Conservation (phyloP, 1,140 invertebrate species). For the Zaprionus inermis region DNA sequence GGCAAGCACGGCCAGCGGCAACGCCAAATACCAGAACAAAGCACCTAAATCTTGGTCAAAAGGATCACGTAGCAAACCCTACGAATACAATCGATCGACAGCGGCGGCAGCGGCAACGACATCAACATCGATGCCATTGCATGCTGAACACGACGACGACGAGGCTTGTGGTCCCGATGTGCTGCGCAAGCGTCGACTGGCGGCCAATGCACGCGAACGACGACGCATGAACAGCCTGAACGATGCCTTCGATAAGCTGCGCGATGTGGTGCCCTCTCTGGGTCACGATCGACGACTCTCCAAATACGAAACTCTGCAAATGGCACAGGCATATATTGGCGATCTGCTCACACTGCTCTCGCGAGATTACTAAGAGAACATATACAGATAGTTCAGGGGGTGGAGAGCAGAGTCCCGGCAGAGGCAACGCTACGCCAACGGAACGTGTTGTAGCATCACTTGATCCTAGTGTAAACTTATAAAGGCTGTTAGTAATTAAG, state of each 20-base stretch:
- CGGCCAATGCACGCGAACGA: slow-evolving; percentile 91
- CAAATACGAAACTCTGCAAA: slow-evolving; percentile 94
- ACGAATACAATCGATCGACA: slow-evolving; percentile 26
- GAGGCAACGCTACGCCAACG: slow-evolving; percentile 6
- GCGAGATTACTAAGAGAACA: slow-evolving; percentile 55
- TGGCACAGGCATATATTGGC: slow-evolving; percentile 94
- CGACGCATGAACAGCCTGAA: slow-evolving; percentile 93
- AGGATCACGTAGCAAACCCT: slow-evolving; percentile 53
- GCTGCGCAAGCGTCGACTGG: slow-evolving; percentile 87
- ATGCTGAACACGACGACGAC: background rate
- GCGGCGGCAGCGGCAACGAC: background rate
- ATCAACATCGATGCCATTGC: background rate
- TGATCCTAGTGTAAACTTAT: slow-evolving; percentile 68
- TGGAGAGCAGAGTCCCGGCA: background rate
- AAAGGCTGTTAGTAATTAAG: slow-evolving; percentile 70
- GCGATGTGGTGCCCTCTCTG: slow-evolving; percentile 90
- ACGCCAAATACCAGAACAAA: slow-evolving; percentile 44
- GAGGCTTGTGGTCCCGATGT: slow-evolving; percentile 80
- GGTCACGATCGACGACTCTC: slow-evolving; percentile 92
- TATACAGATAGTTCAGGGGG: too few relatives aligned
- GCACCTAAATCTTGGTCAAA: slow-evolving; percentile 55
- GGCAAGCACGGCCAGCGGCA: background rate
- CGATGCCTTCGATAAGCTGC: slow-evolving; percentile 91
- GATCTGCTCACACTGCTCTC: slow-evolving; percentile 88
- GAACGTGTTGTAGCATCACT: slow-evolving; percentile 56